Evolutionary conservation across 2,797 vertebrate genomes (phyloP).

Genomic region (Apodemus agrarius): DNA sequence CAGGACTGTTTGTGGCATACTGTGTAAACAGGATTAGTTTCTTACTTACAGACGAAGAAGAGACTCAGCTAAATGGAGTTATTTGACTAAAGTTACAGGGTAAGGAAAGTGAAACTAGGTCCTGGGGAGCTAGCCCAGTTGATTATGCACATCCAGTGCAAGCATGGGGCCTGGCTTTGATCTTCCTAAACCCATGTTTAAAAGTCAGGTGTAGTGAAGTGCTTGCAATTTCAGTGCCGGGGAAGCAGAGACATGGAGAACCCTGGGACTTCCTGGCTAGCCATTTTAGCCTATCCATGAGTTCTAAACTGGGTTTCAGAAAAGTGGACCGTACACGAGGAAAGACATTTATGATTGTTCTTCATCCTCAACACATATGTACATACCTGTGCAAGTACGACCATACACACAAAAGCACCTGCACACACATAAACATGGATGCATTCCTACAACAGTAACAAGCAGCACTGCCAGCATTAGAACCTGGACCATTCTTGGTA

Average conservation of each 20-base stretch:
- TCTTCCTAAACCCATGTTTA: neutral
- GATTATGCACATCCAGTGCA: too few species aligned
- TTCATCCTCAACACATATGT: neutral
- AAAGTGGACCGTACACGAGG: neutral
- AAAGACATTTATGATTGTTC: neutral
- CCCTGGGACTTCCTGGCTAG: neutral
- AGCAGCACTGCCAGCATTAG: neutral
- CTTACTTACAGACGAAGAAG: constrained; percentile 28
- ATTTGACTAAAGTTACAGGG: neutral
- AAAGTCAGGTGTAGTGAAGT: neutral
- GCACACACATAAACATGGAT: neutral
- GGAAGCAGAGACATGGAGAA: neutral
- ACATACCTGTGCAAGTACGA: neutral
- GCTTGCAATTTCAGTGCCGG: neutral
- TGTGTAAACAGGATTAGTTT: neutral
- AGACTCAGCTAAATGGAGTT: neutral
- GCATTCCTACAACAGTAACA: neutral
- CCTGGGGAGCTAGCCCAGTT: neutral
- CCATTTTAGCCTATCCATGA: neutral
- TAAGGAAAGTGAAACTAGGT: neutral
- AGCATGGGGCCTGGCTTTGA: neutral
- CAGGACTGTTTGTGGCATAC: neutral
- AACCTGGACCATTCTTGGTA: neutral
- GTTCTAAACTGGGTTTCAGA: neutral
- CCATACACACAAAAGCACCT: neutral